Base-by-base conservation (phyloP, 2,888 invertebrate genomes). In the Epistrophe grossulariae region DNA sequence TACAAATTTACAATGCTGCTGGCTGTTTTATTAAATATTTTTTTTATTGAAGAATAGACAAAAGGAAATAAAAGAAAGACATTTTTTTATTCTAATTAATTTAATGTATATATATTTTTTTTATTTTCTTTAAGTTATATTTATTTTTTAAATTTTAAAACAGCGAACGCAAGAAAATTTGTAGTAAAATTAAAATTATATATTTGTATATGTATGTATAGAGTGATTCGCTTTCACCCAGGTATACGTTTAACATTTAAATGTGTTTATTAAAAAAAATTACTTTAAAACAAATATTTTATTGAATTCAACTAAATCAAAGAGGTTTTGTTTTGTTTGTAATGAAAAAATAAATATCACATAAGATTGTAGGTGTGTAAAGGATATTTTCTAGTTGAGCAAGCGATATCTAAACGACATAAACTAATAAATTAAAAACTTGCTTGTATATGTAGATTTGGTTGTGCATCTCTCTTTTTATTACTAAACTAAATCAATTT, bases 191-290 rank as follows among this genome's bases (percentile, higher is more conserved):
- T 35, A 11, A 64, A 71, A 84, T 64, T 60, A 59, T 11, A 57
- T 17, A 13, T 55, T 24, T 24, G 24, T 24, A 2, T 24, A 2
- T 24, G 24, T 24, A 24, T 24, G 70, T 79, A 73, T 60, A 80
- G 60, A 80, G 72, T 60, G 77, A 73, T 80, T 84, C 72, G 76
- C 68, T 72, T 72, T 77, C 76, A 80, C 80, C 72, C 79, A 80
- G 80, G 68, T n/a, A 31, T 13, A 57, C 24, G 43, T 70, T 72
- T 35, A 64, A 68, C 43, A 62, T 48, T 24, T 43, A 76, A 57
- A 45, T 24, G 35, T 35, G 48, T n/a, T 17, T 38, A 24, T 13
- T 9, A 35, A 50, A 4, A n/a, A 48, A 31, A 64, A 6, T 11
- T 31, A 52, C 15, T 38, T 0, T 17, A 62, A 28, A 45, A 64